These are phyloP conservation scores for Crematogaster levior DNA, from an alignment of 2,888 invertebrate genomes.

Conservation along the genomic window DNA sequence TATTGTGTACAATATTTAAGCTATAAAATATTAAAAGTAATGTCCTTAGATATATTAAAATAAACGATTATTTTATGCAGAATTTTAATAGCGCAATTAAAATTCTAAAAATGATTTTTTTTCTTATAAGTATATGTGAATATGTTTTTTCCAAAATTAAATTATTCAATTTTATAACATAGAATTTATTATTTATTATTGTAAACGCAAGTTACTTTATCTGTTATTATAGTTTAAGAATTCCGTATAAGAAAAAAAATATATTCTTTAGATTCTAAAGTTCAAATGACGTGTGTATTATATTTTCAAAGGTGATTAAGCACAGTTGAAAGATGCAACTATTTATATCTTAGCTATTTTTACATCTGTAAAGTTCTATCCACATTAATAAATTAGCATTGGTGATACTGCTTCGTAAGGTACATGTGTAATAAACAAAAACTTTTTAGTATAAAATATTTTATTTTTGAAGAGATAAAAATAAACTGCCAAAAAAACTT, in stretches of 20 bases:
- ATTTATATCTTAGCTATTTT: constrained; percentile 4
- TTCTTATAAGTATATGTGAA: not conserved
- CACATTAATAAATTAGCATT: not conserved
- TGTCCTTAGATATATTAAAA: not conserved
- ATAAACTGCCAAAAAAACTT: not conserved
- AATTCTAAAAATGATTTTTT: not conserved
- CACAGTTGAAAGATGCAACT: not conserved
- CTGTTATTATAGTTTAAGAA: not conserved
- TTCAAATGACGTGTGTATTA: constrained; percentile 5
- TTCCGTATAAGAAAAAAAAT: not conserved
- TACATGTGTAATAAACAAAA: not conserved
- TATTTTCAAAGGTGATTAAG: not conserved
- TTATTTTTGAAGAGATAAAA: not conserved
- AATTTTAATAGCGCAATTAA: not conserved
- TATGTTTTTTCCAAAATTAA: not conserved
- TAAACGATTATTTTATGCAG: not conserved
- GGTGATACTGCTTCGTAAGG: not conserved
- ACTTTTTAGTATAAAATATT: not conserved
- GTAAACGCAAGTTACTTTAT: not conserved
- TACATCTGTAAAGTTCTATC: not conserved
- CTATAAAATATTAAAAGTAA: not conserved
- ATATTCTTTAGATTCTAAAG: not conserved
- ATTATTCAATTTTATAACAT: not conserved
- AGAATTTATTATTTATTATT: not conserved
- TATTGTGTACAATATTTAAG: not conserved